Base-by-base conservation (phyloP, 2,797 vertebrate species). In the Aeoliscus strigatus region DNA sequence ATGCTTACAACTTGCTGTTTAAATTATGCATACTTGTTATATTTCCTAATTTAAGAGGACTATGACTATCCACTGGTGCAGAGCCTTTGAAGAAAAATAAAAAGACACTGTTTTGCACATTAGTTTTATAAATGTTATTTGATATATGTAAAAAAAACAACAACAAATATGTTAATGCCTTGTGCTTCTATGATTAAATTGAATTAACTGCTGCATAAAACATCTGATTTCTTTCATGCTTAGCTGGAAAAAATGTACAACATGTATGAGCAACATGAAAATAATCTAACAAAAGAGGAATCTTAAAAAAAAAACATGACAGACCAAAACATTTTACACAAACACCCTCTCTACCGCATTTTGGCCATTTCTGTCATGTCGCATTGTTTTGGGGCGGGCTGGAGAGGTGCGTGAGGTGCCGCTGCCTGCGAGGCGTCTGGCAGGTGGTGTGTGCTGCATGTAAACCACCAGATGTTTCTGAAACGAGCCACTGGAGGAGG, bases 121-220 rank as follows among this genome's bases (percentile, higher is more conserved):
- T 85, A 87, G 83, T 88, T 88, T 88, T 88, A 91, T 93, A 88
- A 86, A 88, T 87, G 92, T 93, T 93, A 93, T 93, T 93, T 93
- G 90, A 87, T 90, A 87, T n/a, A n/a, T n/a, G n/a, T n/a, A n/a
- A 89, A 78, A 77, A 75, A 81, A 75, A 72, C 70, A 61, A 28
- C 64, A 68, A 78, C 72, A 73, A 66, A 77, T 86, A 86, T 87
- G 81, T 86, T 85, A 82, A 78, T 90, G 90, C 90, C 91, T 91
- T 91, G 91, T 92, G 92, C 92, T 95, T 93, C 91, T 95, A 94
- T 93, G 91, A 94, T 94, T 94, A 97, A 95, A 92, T 88, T 79
- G 66, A 83, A 80, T 81, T 84, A 81, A 85, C 86, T 91, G 89
- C 92, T 90, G 87, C 89, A 83, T 75, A 81, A 77, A 71, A 67